These are phyloP conservation scores for Enteromius radiatus DNA, from an alignment of 2,797 vertebrate genomes.

Conservation along the genomic window DNA sequence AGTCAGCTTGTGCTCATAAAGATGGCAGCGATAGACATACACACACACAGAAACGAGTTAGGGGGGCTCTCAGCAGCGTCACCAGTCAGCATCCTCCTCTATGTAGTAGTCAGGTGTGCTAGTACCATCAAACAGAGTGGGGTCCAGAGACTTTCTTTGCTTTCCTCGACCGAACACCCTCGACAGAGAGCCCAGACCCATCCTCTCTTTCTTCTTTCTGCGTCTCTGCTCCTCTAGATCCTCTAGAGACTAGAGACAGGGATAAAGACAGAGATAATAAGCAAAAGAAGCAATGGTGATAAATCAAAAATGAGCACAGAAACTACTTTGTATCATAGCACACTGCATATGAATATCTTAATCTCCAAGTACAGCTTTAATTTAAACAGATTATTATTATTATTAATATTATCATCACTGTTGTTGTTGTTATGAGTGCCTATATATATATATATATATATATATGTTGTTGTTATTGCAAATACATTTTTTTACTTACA, in stretches of 20 bases:
- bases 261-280: conserved; percentile 44
- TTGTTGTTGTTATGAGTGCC: background rate
- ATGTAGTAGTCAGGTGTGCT: conserved; percentile 97
- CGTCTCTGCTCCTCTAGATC: conserved; percentile 99
- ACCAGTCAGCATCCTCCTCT: conserved; percentile 99
- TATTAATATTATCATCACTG: too few relatives aligned
- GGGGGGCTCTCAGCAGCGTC: conserved; percentile 70
- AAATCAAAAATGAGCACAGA: conserved; percentile 22
- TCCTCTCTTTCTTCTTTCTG: conserved; percentile 99
- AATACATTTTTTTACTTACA: too few relatives aligned
- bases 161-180: conserved; percentile 96
- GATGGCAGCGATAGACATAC: conserved; percentile 48
- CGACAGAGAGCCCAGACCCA: conserved; percentile 96
- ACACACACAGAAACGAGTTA: conserved; percentile 32
- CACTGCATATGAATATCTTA: background rate
- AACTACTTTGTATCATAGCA: background rate
- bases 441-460: background rate
- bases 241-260: conserved; percentile 89
- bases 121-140: conserved; percentile 97
- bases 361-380: background rate
- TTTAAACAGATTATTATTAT: background rate
- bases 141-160: conserved; percentile 96
- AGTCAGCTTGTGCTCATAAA: conserved; percentile 57
- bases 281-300: conserved; percentile 43
- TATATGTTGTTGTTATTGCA: too few relatives aligned